A percentile compares a stretch with the other conserved stretches of the same genome.
Conservation (phyloP, 1,140 invertebrate genomes). For the Nylanderia fulva region DNA sequence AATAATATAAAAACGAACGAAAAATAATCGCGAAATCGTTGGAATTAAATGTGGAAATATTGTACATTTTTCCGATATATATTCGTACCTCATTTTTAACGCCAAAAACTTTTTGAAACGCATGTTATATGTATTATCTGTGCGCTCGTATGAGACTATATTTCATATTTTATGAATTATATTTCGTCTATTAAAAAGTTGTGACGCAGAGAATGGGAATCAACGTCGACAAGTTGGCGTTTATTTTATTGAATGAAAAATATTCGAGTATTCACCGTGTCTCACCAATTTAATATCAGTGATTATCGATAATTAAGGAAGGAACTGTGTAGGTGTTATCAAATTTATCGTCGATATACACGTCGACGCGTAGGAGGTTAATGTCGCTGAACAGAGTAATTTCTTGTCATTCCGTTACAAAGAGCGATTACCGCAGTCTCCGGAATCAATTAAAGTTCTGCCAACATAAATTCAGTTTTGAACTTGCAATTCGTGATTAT, state of each 20-base stretch:
- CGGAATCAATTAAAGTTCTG: conserved; percentile 15
- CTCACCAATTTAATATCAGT: conserved; percentile 6
- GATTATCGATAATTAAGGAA: conserved; percentile 24
- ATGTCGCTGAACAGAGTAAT: conserved; percentile 43
- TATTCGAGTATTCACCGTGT: neutral
- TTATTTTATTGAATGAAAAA: neutral
- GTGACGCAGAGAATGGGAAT: conserved; percentile 7
- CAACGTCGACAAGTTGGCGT: neutral
- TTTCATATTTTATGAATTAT: conserved; percentile 17
- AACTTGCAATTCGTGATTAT: conserved; percentile 27
- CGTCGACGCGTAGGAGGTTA: conserved; percentile 15
- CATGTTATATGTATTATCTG: neutral
- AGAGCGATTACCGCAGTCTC: conserved; percentile 19
- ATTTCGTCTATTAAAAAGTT: conserved; percentile 5
- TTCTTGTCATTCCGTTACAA: conserved; percentile 45
- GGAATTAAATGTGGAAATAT: conserved; percentile 15
- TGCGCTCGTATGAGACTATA: neutral
- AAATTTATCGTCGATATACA: conserved; percentile 31
- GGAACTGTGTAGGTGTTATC: conserved; percentile 35
- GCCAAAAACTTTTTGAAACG: neutral
- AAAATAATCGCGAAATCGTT: neutral
- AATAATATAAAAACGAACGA: neutral
- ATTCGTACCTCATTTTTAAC: conserved; percentile 5
- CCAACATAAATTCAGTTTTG: conserved; percentile 34
- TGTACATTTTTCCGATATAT: conserved; percentile 10